These are phyloP conservation scores for Strix aluco DNA, from an alignment of 2,113 vertebrate species.

Conservation along the genomic window DNA sequence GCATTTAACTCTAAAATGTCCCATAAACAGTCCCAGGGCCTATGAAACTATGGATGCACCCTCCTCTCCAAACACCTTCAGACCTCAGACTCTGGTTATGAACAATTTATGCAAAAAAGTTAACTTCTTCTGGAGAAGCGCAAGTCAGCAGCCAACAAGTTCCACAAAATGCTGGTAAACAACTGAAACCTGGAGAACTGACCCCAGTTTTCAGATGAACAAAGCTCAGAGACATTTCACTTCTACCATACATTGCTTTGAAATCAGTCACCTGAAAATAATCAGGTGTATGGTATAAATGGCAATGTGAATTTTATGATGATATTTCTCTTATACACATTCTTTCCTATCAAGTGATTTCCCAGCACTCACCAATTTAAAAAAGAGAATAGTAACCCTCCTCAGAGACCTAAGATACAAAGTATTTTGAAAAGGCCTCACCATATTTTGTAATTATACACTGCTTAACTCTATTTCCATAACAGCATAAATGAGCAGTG, in stretches of 20 bases:
- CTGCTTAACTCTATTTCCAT: neutral
- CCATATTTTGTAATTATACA: neutral
- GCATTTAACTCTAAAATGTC: neutral
- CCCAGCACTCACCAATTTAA: neutral
- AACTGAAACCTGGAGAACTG: neutral
- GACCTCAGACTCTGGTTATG: neutral
- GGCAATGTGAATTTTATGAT: fast-evolving
- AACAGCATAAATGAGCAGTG: neutral
- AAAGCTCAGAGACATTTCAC: neutral
- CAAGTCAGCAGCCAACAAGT: neutral
- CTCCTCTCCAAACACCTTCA: neutral
- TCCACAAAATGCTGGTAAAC: neutral
- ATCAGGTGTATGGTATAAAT: neutral
- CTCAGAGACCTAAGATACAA: neutral
- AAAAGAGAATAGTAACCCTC: neutral
- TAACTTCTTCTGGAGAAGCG: neutral
- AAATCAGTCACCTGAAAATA: neutral
- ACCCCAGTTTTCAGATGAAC: neutral
- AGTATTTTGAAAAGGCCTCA: neutral
- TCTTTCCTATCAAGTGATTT: neutral
- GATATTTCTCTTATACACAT: neutral
- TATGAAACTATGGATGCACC: neutral
- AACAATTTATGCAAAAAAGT: neutral
- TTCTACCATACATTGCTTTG: neutral
- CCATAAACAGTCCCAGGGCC: neutral